Base-by-base conservation (phyloP, 2,113 vertebrate species). In the Corythaeola cristata region DNA sequence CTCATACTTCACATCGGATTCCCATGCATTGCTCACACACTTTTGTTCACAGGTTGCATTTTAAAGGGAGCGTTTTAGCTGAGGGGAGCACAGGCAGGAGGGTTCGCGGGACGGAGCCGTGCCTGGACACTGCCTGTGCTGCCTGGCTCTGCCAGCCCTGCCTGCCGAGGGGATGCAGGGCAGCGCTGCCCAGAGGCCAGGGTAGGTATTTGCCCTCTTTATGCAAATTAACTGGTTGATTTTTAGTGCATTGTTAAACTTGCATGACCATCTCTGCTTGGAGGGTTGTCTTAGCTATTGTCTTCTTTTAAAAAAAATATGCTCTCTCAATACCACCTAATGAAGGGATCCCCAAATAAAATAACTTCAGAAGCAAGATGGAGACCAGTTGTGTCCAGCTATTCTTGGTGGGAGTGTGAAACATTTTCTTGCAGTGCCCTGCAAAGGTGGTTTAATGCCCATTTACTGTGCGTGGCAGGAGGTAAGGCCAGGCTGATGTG, bases 41-140 rank as follows among this genome's bases (percentile, higher is more conserved):
- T 33, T 64, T 28, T 53, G 10, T 44, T 63, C 50, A 17, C 15
- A 45, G 28, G 8, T 5, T 89, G 41, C 37, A 37, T 76, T 86
- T 79, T 32, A 41, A 39, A 73, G 23, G 3, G 22, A 21, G 30
- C 13, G 7, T 55, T 90, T 81, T 4, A 6, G 26, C 55, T 79
- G 4, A 12, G 68, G 15, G 63, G 59, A 73, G 28, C n/a, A 67
- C 30, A 69, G 47, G 37, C 41, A 76, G 58, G 49, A 59, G 33
- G 27, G 16, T 12, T 2, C 0, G 0, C 41, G 60, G 66, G 62
- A 62, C 58, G 37, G 82, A 58, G 15, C 28, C 33, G 6, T 2
- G 10, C 60, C 26, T 7, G 3, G 39, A 8, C 19, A 6, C 80
- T 50, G 49, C 39, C 37, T 22, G n/a, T 56, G 55, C 71, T 74